A percentile compares a stretch with the other conserved stretches of the same genome.
Evolutionary conservation across 37 sponge, comb jelly and placozoan species (phyloP).

Genomic region (Chondrosia reniformis): DNA sequence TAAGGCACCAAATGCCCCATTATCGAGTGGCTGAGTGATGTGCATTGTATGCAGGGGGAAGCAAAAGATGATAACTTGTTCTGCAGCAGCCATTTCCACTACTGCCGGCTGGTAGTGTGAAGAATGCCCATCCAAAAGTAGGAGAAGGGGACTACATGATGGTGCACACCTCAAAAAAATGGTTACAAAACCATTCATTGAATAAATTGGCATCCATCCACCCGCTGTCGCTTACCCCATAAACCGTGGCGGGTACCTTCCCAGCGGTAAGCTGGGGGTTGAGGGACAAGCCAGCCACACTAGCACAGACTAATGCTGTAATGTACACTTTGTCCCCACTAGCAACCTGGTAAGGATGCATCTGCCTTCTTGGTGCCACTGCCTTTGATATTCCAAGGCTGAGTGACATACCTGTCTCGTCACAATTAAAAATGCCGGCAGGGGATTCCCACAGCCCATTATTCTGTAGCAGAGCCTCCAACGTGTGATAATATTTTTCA

Average conservation of each 20-base stretch:
- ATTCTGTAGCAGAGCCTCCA: constrained; percentile 18
- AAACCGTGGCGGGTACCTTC: constrained; percentile 38
- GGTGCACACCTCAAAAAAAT: constrained; percentile 35
- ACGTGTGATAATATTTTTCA: constrained; percentile 25
- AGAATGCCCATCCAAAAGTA: constrained; percentile 47
- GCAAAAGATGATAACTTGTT: constrained; percentile 33
- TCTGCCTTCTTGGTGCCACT: constrained; percentile 28
- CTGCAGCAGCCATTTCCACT: constrained; percentile 18
- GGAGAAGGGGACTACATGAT: constrained; percentile 4
- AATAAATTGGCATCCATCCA: constrained; percentile 35
- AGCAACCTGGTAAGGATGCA: constrained; percentile 20
- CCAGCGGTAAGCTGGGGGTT: not conserved
- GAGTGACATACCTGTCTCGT: constrained; percentile 49
- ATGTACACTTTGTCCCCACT: constrained; percentile 35
- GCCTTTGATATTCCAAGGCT: constrained; percentile 14
- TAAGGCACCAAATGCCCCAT: constrained; percentile 17
- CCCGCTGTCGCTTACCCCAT: constrained; percentile 21
- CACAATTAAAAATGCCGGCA: constrained; percentile 34
- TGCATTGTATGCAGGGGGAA: constrained; percentile 38
- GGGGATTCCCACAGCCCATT: constrained; percentile 28
- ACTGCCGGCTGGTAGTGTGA: constrained; percentile 27
- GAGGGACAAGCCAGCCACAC: constrained; percentile 30
- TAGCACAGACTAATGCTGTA: constrained; percentile 48
- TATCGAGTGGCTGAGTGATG: constrained; percentile 41
- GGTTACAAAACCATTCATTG: constrained; percentile 29